Percentiles rank a stretch among this genome's conserved stretches.
These are phyloP conservation scores for Trachelus stipa DNA, from an alignment of 2,888 invertebrate genomes.

Conservation along the genomic window DNA sequence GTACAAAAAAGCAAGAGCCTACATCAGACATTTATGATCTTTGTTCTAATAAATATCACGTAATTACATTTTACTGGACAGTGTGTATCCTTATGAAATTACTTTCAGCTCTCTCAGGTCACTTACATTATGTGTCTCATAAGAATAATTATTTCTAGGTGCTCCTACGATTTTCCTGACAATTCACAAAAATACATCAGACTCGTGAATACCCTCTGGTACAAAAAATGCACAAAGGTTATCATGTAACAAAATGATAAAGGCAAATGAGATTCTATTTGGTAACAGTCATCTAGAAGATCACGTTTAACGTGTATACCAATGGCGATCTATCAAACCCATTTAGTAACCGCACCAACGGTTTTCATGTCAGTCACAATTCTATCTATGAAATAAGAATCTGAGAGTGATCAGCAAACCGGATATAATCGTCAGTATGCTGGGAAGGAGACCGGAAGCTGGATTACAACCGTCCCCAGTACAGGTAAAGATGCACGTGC, in stretches of 20 bases:
- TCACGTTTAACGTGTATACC: background rate
- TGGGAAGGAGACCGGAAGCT: constrained; percentile 53
- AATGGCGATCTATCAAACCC: background rate
- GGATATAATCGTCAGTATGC: constrained; percentile 15
- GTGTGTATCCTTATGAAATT: background rate
- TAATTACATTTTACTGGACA: background rate
- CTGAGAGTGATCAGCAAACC: constrained; percentile 11
- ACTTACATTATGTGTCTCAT: background rate
- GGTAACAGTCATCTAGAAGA: background rate
- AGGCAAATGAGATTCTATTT: background rate
- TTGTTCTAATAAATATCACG: background rate
- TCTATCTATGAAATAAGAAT: constrained; percentile 16
- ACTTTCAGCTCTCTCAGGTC: background rate
- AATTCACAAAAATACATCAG: background rate
- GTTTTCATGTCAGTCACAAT: background rate
- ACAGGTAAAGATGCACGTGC: constrained; percentile 91
- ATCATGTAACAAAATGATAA: background rate
- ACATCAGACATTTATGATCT: background rate
- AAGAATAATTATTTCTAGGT: background rate
- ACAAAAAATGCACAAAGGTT: background rate
- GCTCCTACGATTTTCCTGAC: background rate
- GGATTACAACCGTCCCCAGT: constrained; percentile 85
- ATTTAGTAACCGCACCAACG: background rate
- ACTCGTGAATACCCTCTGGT: background rate
- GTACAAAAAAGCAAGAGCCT: background rate